phyloP scores from a whole-genome alignment of 2,113 vertebrate genomes.

The Dascyllus trimaculatus region DNA sequence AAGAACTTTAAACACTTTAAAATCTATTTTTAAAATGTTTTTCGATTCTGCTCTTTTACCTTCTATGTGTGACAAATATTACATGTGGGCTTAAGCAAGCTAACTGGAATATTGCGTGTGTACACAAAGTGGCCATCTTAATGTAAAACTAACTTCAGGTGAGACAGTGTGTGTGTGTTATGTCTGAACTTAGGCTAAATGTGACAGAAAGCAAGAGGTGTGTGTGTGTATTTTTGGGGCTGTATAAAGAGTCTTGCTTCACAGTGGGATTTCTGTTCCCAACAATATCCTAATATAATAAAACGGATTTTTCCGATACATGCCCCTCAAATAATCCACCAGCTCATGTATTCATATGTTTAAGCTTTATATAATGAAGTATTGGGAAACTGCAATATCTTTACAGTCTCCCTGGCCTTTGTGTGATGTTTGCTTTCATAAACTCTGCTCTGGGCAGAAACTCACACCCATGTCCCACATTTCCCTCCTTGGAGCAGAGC shows the following conservation, averaged over 20 bases:
- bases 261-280: background rate
- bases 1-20: background rate
- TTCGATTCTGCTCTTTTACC: background rate
- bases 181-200: constrained; percentile 50
- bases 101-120: constrained; percentile 19
- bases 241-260: background rate
- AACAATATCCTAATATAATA: background rate
- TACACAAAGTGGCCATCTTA: constrained; percentile 27
- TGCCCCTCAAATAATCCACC: constrained; percentile 1
- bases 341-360: background rate
- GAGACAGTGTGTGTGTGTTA: constrained; percentile 34
- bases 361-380: constrained; percentile 7
- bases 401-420: constrained; percentile 12
- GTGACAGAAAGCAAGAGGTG: constrained; percentile 3
- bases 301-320: background rate
- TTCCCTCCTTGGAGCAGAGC: constrained; percentile 50
- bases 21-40: no score
- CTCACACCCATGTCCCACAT: constrained; percentile 62
- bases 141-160: constrained; percentile 22
- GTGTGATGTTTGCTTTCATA: constrained; percentile 40
- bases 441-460: constrained; percentile 44
- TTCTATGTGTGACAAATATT: constrained; percentile 18
- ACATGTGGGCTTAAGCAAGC: constrained; percentile 4
- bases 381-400: constrained; percentile 1
- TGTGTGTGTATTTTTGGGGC: background rate